Base-by-base conservation (phyloP, 2,888 invertebrate genomes). In the Drosophila testacea region DNA sequence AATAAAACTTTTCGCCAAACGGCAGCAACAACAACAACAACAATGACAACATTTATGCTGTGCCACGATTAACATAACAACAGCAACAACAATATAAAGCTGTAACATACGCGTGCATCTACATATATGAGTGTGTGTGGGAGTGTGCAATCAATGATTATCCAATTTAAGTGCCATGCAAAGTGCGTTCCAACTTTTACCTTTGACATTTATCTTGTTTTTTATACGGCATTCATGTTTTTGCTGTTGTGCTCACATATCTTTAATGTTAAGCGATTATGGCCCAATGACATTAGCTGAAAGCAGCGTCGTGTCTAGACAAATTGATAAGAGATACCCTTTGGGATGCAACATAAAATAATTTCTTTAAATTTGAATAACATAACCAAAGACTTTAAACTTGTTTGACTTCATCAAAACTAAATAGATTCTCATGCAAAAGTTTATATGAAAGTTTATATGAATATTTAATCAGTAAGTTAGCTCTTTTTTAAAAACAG, bases 91-190 rank as follows among this genome's bases (percentile, higher is more conserved):
- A 44, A 27, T 41, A 54, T 39, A 52, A 34, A 22, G 32, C 27
- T 51, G 51, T 22, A 54, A 74, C 81, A 70, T 67, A 73, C 60
- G 66, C 69, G 55, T 34, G 6, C 44, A 59, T 50, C 36, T 41
- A 28, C 13, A 54, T 28, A n/a, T 27, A 46, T 65, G 41, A 36
- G 22, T 16, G 36, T 48, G 52, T 42, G 39, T 48, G 51, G 63
- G 69, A 61, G 72, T 39, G 39, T 71, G 83, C 82, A 83, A 89
- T 88, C 89, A 84, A 80, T 74, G 83, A 76, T 79, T 81, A 87
- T 85, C 80, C 77, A 76, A 83, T 82, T 83, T 74, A 69, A 54
- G 39, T 57, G 36, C n/a, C 36, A 39, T 34, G 60, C 46, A 27
- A 62, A 72, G 71, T 75, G 59, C 66, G 62, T 52, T 70, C 51